Evolutionary conservation across 2,888 invertebrate species (phyloP), one percentile per base, ranked within the genome.

Genomic region (Coelopa pilipes): DNA sequence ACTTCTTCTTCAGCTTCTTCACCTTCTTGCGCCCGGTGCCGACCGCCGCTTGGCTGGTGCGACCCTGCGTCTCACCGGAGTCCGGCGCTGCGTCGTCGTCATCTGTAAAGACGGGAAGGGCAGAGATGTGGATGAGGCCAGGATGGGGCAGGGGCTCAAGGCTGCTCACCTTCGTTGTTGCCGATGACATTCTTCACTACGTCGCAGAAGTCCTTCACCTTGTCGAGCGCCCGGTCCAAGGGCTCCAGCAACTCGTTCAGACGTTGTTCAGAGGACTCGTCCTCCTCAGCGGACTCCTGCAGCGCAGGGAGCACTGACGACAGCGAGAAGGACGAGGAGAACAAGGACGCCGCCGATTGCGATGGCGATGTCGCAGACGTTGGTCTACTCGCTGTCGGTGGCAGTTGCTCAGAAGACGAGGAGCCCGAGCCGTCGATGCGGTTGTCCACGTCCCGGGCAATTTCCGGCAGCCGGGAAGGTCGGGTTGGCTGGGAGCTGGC

Each of bases 1-100:
- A 89, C 85, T 91, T 92, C 85, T 91, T 91, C 77, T 89, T 89
- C 69, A 88, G 81, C 80, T 90, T 91, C 74, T 88, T 87, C 34
- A 87, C 84, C 75, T 88, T 84, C 77, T 88, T 86, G 49, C 85
- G 85, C 62, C 81, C 77, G 34, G 76, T 78, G 65, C 74, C 75
- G 1, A 60, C n/a, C 2, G 46, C 17, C 55, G 71, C 17, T 21
- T 34, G 1, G 53, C 53, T 78, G 70, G 59, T 66, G n/a, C 77
- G 82, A 72, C 82, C 83, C 81, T 83, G 81, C 78, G 77, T 76
- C 80, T 83, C 79, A 76, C 75, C 79, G 21, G 74, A 55, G 46
- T 57, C 19, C n/a, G 46, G 0, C 10, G n/a, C 34, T n/a, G 62
- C 53, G 9, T 50, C 19, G 9, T 50, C 19, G 13, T 45, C 50